phyloP scores from a whole-genome alignment of 2,113 vertebrate species.

The Corythornis cristatus region DNA sequence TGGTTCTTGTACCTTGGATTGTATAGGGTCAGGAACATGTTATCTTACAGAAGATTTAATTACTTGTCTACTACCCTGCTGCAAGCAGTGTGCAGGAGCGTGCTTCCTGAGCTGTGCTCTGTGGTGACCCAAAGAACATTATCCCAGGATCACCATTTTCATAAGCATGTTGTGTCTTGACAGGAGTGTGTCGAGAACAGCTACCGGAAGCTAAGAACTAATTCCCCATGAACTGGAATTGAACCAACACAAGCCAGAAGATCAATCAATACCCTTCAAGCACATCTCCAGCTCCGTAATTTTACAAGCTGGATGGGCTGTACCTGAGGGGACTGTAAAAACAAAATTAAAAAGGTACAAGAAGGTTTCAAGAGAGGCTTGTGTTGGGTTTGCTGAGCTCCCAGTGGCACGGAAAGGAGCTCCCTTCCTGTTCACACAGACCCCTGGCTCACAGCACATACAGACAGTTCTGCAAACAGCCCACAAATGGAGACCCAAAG shows the following conservation, averaged over 20 bases:
- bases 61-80: not conserved
- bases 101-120: slow-evolving; percentile 28
- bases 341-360: not conserved
- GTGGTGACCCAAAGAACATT: not conserved
- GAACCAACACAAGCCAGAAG: not conserved
- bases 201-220: not conserved
- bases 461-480: slow-evolving; percentile 51
- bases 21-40: not conserved
- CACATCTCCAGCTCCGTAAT: not conserved
- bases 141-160: not conserved
- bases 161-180: not conserved
- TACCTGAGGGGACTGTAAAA: not conserved
- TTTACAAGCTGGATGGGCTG: not conserved
- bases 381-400: not conserved
- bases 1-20: not conserved
- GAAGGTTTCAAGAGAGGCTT: not conserved
- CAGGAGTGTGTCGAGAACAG: not conserved
- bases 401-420: not conserved
- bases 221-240: not conserved
- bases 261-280: not conserved
- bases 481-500: not conserved
- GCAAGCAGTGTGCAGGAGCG: not conserved
- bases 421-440: not conserved
- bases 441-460: not conserved
- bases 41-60: slow-evolving; percentile 3